phyloP scores from a whole-genome alignment of 2,113 vertebrate species.

The Eptesicus fuscus region DNA sequence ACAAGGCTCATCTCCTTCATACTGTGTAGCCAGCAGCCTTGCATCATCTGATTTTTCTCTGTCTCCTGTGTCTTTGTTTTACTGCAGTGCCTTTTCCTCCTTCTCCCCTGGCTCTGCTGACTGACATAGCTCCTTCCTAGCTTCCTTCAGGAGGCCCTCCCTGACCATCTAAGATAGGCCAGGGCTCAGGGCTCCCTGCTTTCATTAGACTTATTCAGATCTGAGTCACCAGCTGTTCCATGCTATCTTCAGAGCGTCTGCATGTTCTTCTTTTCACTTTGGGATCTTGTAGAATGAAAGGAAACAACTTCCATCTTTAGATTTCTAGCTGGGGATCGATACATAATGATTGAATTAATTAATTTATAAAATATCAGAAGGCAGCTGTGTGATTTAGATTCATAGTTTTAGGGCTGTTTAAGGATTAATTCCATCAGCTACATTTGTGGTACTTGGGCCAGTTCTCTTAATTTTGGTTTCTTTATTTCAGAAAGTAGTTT shows the following conservation, averaged over 20 bases:
- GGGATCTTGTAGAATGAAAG: not conserved
- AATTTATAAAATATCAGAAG: not conserved
- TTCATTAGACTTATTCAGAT: not conserved
- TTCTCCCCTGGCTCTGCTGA: too few species aligned
- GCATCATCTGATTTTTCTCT: not conserved
- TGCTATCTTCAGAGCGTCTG: not conserved
- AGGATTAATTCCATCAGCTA: not conserved
- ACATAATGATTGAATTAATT: not conserved
- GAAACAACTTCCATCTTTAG: not conserved
- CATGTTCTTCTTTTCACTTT: not conserved
- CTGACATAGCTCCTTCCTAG: not conserved
- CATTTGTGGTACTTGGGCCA: not conserved
- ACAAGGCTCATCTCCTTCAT: not conserved
- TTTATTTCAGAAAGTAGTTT: conserved; percentile 23
- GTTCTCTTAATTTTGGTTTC: not conserved
- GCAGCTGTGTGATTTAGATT: not conserved
- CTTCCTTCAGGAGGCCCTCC: not conserved
- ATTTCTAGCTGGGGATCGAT: not conserved
- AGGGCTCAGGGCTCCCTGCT: too few species aligned
- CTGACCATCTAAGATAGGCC: not conserved
- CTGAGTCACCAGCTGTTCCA: not conserved
- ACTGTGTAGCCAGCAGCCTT: not conserved
- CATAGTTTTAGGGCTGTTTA: not conserved
- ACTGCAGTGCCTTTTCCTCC: not conserved
- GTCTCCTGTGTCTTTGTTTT: not conserved